Base-by-base conservation (phyloP, 1,140 invertebrate genomes). In the Drosophila nebulosa region DNA sequence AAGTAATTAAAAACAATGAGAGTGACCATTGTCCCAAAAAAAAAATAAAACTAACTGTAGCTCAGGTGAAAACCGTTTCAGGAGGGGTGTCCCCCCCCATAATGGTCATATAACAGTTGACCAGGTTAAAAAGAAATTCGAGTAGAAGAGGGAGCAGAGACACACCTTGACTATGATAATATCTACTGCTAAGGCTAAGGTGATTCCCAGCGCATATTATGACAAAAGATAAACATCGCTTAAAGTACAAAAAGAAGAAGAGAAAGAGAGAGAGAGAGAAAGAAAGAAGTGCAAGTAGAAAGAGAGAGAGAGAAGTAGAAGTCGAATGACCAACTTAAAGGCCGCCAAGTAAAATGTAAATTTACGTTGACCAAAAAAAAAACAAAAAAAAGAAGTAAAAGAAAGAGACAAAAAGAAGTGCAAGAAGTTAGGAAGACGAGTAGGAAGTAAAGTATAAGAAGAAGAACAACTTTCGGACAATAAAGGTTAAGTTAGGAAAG, bases 401-500 rank as follows among this genome's bases (percentile, higher is more conserved):
- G 36, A 64, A 68, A 63, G 26, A 53, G 62, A 50, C 52, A 66
- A 84, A 84, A 74, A 83, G 50, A 21, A 46, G 39, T 21, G 39
- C 39, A 79, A 68, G 78, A 78, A 64, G 53, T 26, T 24, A 32
- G 30, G 10, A 4, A 32, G 30, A 32, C 9, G 10, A 73, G 69
- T 27, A 78, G 56, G 36, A 64, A 52, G 27, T 52, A 84, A 64
- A 69, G 61, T 70, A 79, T 79, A 83, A 88, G 84, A 86, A 88
- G 84, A 86, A 86, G 83, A 88, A 88, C 79, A 88, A 88, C 83
- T 88, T 88, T 88, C 84, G 78, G 83, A 88, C 83, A 88, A 88
- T 88, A 88, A 88, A 88, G 83, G 83, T 88, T 88, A 88, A 88
- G 78, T 88, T 88, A 88, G 75, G 84, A 88, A 88, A 88, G 83